A percentile compares a stretch with the other conserved stretches of the same genome.
Conservation (phyloP, 37 sponge, comb jelly and placozoan species). For the Agelas oroides region DNA sequence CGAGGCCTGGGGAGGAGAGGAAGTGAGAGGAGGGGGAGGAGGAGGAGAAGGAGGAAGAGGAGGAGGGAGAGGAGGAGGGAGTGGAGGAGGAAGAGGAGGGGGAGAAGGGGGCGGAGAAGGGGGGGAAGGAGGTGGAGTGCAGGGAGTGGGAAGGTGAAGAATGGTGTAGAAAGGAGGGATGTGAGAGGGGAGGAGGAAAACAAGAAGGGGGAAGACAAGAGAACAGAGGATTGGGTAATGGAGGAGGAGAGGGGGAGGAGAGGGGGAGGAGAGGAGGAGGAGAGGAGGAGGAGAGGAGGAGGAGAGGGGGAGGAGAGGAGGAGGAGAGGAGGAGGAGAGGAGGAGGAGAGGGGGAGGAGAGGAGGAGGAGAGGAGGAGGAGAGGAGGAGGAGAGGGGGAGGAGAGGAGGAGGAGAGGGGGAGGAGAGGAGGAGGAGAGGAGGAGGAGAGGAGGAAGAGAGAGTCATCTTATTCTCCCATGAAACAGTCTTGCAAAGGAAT, state of each 20-base stretch:
- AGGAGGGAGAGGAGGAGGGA: conserved; percentile 11
- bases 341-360: not conserved
- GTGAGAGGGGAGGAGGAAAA: too few species aligned
- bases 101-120: too few species aligned
- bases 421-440: not conserved
- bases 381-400: not conserved
- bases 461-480: too few species aligned
- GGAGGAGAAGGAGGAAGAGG: not conserved
- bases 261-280: not conserved
- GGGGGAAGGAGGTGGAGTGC: too few species aligned
- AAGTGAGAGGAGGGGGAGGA: conserved; percentile 4
- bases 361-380: not conserved
- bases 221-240: too few species aligned
- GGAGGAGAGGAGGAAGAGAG: not conserved
- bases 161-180: not conserved
- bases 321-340: conserved; percentile 8
- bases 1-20: conserved; percentile 58
- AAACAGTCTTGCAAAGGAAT: too few species aligned
- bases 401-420: not conserved
- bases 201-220: not conserved
- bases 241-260: not conserved
- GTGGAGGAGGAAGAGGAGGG: too few species aligned
- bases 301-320: not conserved
- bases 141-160: not conserved
- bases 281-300: not conserved